Evolutionary conservation across 2,888 invertebrate species (phyloP), one percentile per base, ranked within the genome.

Genomic region (Anagyrus pseudococci): DNA sequence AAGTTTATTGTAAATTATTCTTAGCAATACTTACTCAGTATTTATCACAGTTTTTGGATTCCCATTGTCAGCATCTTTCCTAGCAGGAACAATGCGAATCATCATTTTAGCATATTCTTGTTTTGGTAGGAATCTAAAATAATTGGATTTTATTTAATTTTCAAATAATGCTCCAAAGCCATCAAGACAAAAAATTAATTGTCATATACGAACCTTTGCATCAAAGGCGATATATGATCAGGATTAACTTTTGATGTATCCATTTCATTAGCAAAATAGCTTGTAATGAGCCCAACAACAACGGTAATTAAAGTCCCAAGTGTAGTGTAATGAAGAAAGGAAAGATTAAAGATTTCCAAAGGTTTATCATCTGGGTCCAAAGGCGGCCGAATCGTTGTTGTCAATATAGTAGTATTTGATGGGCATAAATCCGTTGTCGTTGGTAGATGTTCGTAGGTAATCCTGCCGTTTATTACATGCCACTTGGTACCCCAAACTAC

Each of bases 311-410:
- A 70, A 1, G 85, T 84, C 0, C 89, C 89, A 10, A 88, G 85
- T 7, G 87, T 82, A 0, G 87, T 85, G 72, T 88, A 90, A 81
- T 89, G 89, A 62, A 89, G 86, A 78, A 89, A 89, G 0, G 89
- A 87, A 58, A 90, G 83, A 20, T 85, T 81, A 78, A 88, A 90
- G 7, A 89, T 77, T 41, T 84, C 82, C 62, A 84, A 83, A 2
- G 79, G 74, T 52, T 79, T 76, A 2, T 79, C 78, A 2, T 67
- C 59, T 1, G 64, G 26, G 1, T 33, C 29, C 10, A 66, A 33
- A 7, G 55, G 10, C 1, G 64, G 50, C 6, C 2, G n/a, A 29
- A 10, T 4, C 10, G 29, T 29, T 10, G 10, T 29, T 10, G 29
- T 29, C 29, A 29, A 29, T 29, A 29, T 29, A 29, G 29, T 29